A percentile compares a stretch with the other conserved stretches of the same genome.
These are phyloP conservation scores for Tachina grossa DNA, from an alignment of 2,888 invertebrate genomes.

Conservation along the genomic window DNA sequence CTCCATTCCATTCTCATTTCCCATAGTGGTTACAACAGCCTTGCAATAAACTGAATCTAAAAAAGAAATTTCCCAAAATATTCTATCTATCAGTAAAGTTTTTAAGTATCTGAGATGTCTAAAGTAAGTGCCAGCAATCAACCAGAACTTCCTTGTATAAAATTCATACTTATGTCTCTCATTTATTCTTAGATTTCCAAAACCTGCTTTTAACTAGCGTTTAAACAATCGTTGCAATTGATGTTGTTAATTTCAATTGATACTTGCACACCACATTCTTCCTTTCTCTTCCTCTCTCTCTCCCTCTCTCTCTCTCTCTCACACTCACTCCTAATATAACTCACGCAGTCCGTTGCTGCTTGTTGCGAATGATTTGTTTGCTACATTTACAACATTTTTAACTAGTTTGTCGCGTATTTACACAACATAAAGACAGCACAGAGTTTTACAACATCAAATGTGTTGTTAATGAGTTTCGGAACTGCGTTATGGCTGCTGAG, in stretches of 20 bases:
- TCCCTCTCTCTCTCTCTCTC: no score
- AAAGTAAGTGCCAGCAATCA: no score
- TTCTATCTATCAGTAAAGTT: no score
- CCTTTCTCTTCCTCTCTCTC: no score
- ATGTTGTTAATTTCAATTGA: slow-evolving; percentile 69
- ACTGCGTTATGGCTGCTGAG: slow-evolving; percentile 35
- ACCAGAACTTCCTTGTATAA: no score
- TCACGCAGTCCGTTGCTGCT: neutral
- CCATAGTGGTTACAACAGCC: no score
- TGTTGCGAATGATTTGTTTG: slow-evolving; percentile 44
- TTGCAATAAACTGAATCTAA: no score
- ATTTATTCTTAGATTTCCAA: neutral
- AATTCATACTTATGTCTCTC: neutral
- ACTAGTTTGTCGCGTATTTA: slow-evolving; percentile 63
- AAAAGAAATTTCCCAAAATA: no score
- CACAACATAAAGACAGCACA: slow-evolving; percentile 43
- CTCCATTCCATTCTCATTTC: no score
- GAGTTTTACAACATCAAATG: slow-evolving; percentile 57
- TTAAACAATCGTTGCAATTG: slow-evolving; percentile 48
- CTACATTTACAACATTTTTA: slow-evolving; percentile 50
- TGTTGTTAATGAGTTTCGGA: slow-evolving; percentile 63
- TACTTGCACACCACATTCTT: slow-evolving; percentile 34
- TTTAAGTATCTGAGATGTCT: no score
- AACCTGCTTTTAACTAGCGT: slow-evolving; percentile 17
- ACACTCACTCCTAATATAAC: neutral